Evolutionary conservation across 2,888 invertebrate genomes (phyloP).

Genomic region (Cantharis rufa): DNA sequence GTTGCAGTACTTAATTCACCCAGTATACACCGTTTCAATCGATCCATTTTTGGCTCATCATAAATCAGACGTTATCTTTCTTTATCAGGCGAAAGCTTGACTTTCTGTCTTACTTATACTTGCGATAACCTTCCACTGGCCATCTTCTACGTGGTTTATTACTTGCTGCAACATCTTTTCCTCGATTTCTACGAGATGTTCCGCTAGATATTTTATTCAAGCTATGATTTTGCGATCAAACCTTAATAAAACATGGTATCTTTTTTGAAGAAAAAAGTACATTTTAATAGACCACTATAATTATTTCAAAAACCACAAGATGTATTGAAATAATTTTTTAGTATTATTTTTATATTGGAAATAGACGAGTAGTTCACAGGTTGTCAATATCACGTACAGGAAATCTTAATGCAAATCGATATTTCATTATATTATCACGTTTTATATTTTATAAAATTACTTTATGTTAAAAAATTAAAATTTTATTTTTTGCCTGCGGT

Average conservation of each 20-base stretch:
- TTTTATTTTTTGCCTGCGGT: neutral
- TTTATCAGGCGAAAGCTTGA: constrained; percentile 5
- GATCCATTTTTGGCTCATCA: constrained; percentile 17
- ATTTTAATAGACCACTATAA: neutral
- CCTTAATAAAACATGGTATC: constrained; percentile 14
- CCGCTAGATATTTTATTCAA: constrained; percentile 16
- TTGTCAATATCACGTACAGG: no score
- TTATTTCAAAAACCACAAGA: neutral
- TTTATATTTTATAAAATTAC: no score
- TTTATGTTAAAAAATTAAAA: no score
- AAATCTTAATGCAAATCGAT: no score
- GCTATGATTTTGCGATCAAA: constrained; percentile 19
- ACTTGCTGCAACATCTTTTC: constrained; percentile 21
- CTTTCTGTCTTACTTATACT: constrained; percentile 8
- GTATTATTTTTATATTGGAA: neutral
- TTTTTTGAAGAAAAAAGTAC: neutral
- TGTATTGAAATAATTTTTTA: neutral
- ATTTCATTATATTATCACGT: no score
- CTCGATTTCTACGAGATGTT: constrained; percentile 19
- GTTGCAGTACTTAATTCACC: neutral
- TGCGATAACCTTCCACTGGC: constrained; percentile 11
- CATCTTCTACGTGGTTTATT: constrained; percentile 16
- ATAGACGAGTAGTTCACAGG: no score
- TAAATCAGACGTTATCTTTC: constrained; percentile 19
- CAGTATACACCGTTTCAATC: constrained; percentile 13